Evolutionary conservation across 37 sponge, comb jelly and placozoan genomes (phyloP), one percentile per base, ranked within the genome.

Genomic region (Bolinopsis microptera): DNA sequence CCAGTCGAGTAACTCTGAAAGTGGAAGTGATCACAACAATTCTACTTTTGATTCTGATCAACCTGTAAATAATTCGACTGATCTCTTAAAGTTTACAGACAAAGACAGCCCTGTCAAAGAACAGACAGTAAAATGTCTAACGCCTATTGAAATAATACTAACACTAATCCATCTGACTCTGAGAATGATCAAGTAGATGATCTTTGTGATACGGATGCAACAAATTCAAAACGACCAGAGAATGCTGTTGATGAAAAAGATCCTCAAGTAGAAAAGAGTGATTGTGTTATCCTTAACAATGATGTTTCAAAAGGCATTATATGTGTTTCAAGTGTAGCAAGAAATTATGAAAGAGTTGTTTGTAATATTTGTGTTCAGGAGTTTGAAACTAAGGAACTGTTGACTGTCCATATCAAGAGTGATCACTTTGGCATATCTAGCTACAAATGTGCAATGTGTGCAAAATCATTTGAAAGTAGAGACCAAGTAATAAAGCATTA

Each of bases 341-440:
- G n/a, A n/a, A 48, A 18, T 5, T 48, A 48, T 48, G 61, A 48
- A 48, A 5, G 80, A 35, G 80, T 77, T 16, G 0, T 77, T 77
- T 77, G 80, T 34, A 77, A 77, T 77, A 77, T 77, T 32, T 77
- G 80, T 34, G 80, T 77, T 34, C 21, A 77, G 21, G 80, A 77
- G 35, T 77, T 77, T 32, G 22, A 32, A 13, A 34, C 1, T 32
- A 32, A 34, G 18, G 9, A 28, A 35, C 1, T 31, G 0, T 32
- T 77, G 0, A 77, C 27, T 32, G 80, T 16, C 21, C 80, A 77
- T 18, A 77, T 77, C 37, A 1, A 34, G 33, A 32, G 33, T 32
- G 80, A 16, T 34, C 80, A 77, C 33, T 77, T 77, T 18, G 80
- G 80, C 21, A 77, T 77, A 77, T 34, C 27, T 32, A 77, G 37